A percentile compares a stretch with the other conserved stretches of the same genome.
These are phyloP conservation scores for Siniperca knerii DNA, from an alignment of 2,113 vertebrate genomes.

Conservation along the genomic window DNA sequence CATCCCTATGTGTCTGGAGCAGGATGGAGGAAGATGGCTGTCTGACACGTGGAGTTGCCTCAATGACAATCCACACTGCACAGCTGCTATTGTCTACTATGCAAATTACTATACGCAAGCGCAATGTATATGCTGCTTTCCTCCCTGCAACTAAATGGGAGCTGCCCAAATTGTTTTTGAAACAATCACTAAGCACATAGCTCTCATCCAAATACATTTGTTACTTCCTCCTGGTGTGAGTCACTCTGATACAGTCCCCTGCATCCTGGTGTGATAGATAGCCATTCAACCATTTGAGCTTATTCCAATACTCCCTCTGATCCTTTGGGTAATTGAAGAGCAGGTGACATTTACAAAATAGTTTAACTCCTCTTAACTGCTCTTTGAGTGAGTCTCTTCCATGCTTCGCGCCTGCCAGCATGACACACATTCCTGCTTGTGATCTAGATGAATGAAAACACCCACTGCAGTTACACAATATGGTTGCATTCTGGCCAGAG, in stretches of 20 bases:
- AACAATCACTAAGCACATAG: background rate
- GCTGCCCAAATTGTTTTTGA: background rate
- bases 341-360: constrained; percentile 7
- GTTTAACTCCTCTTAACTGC: background rate
- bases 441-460: constrained; percentile 41
- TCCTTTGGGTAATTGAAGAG: too few relatives aligned
- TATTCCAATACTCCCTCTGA: background rate
- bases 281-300: background rate
- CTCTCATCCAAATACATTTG: background rate
- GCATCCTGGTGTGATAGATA: background rate
- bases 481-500: background rate
- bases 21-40: background rate
- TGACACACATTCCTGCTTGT: constrained; percentile 26
- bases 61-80: background rate
- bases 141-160: background rate
- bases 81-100: background rate
- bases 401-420: background rate
- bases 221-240: too few relatives aligned
- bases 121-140: background rate
- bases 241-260: constrained; percentile 2
- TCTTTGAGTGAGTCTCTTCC: constrained; percentile 26
- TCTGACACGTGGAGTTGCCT: constrained; percentile 7
- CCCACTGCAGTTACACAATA: constrained; percentile 19
- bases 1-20: background rate
- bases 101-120: background rate